These are phyloP conservation scores for Damaliscus lunatus DNA, from an alignment of 2,113 vertebrate species.

Conservation along the genomic window DNA sequence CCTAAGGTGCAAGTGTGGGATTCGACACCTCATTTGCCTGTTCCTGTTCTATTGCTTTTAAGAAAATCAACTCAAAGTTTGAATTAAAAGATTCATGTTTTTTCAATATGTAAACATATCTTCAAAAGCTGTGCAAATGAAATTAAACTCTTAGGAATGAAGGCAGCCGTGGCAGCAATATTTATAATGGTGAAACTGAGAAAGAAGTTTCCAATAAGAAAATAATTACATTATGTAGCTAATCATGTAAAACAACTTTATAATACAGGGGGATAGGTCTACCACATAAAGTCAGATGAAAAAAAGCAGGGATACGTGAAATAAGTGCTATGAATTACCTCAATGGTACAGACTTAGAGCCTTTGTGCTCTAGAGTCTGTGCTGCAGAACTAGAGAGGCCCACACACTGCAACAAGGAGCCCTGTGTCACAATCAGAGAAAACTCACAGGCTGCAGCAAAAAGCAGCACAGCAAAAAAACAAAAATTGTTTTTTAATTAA, in stretches of 20 bases:
- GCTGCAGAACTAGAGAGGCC: neutral
- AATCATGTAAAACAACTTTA: neutral
- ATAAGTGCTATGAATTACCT: neutral
- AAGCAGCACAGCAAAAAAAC: neutral
- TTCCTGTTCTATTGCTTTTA: neutral
- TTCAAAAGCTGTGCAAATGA: neutral
- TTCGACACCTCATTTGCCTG: neutral
- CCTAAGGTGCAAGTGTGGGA: neutral
- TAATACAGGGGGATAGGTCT: neutral
- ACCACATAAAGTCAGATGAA: neutral
- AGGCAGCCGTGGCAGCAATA: neutral
- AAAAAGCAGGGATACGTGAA: neutral
- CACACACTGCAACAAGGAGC: neutral
- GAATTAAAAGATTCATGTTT: neutral
- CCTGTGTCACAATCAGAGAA: neutral
- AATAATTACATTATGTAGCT: neutral
- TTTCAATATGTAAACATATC: neutral
- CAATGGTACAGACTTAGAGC: neutral
- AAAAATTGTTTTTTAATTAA: neutral
- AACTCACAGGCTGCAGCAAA: neutral
- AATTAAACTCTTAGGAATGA: neutral
- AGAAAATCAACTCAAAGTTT: neutral
- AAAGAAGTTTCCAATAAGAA: neutral
- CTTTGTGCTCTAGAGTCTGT: neutral
- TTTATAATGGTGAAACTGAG: neutral